Evolutionary conservation across 2,888 invertebrate species (phyloP), one percentile per base, ranked within the genome.

Genomic region (Erynnis tages): DNA sequence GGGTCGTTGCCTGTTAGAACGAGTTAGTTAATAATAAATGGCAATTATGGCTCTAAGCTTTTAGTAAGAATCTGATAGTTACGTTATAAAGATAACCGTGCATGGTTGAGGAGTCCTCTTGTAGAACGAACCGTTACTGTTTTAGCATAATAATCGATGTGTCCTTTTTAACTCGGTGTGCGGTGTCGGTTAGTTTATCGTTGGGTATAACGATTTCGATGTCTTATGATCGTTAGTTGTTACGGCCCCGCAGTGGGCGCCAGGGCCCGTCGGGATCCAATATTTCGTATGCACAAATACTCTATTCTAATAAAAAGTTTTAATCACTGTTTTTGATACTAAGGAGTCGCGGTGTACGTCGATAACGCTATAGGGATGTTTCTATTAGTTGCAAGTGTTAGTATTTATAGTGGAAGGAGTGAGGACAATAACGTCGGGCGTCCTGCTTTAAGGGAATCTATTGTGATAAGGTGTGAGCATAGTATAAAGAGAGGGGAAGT

Each of bases 381-480:
- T 74, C 69, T 75, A 81, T 83, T 76, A 75, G 81, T 85, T 85
- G 86, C 83, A 75, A 74, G 67, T 69, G 69, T 70, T 82, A 84
- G 79, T 79, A 71, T 79, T 79, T 74, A 74, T 78, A 78, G 77
- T 65, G 71, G 78, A 66, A 76, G 77, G 82, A 79, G 76, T 73
- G 79, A 75, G 85, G 87, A 87, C 88, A 88, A 87, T 88, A 87
- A 87, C 56, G 77, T 79, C 79, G 81, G 82, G 76, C 67, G 73
- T 73, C 75, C 73, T 69, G 67, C 70, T 57, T 60, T 32, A 50
- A 69, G 63, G 61, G 69, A 68, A 61, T 67, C 50, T 52, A 72
- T 67, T 82, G 85, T 81, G 82, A 82, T 82, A 82, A 65, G 70
- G 66, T 66, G 52, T 46, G n/a, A n/a, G n/a, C n/a, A n/a, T n/a